Evolutionary conservation across 2,888 invertebrate genomes (phyloP).

Genomic region (Criorhina ranunculi): DNA sequence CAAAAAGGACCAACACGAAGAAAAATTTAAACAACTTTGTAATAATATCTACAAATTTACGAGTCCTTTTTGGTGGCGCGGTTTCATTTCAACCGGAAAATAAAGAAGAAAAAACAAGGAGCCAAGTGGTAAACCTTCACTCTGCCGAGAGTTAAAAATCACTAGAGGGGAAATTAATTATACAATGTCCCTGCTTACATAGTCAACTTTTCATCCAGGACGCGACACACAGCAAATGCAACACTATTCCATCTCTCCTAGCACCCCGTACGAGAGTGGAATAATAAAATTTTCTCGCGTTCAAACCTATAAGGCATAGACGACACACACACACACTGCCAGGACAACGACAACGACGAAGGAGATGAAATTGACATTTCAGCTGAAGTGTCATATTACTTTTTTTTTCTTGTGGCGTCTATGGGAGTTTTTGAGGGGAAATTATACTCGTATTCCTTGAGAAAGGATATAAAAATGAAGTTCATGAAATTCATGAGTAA

Average conservation of each 20-base stretch:
- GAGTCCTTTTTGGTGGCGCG: constrained; percentile 36
- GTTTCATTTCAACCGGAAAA: constrained; percentile 50
- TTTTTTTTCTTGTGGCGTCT: constrained; percentile 22
- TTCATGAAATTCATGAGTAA: constrained; percentile 27
- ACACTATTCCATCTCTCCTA: constrained; percentile 29
- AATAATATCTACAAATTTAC: constrained; percentile 39
- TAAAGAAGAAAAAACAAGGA: no score
- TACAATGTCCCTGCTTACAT: constrained; percentile 37
- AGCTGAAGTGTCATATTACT: constrained; percentile 57
- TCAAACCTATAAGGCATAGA: constrained; percentile 45
- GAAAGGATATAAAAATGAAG: constrained; percentile 7
- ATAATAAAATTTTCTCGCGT: constrained; percentile 60
- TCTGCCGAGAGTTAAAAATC: constrained; percentile 38
- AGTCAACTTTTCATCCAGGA: constrained; percentile 21
- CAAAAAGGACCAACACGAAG: background rate
- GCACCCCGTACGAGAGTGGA: constrained; percentile 28
- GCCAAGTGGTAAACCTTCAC: constrained; percentile 31
- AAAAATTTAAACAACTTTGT: constrained; percentile 51
- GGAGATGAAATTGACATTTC: constrained; percentile 61
- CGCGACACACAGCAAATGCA: background rate
- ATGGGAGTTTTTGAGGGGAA: background rate
- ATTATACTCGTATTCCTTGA: background rate
- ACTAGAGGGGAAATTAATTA: constrained; percentile 50
- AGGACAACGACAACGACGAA: no score
- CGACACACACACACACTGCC: background rate